A percentile compares a stretch with the other conserved stretches of the same genome.
Conservation (phyloP, 2,888 invertebrate genomes). For the Limnephilus marmoratus region DNA sequence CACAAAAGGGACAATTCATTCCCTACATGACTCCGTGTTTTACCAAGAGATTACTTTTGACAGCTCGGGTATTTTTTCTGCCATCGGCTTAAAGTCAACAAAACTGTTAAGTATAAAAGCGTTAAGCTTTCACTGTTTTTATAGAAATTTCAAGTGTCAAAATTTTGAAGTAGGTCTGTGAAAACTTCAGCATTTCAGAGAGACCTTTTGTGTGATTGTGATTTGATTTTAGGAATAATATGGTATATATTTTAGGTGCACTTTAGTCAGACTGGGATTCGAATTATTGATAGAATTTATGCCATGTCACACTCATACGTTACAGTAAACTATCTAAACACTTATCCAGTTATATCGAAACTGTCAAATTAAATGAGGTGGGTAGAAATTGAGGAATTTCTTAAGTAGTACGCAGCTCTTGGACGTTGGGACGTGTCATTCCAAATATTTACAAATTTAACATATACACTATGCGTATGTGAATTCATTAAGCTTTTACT, state of each 20-base stretch:
- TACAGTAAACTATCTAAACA: background rate
- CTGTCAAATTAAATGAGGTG: background rate
- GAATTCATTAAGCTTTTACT: background rate
- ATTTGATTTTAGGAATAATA: background rate
- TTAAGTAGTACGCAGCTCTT: background rate
- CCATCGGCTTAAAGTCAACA: conserved; percentile 21
- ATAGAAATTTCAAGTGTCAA: background rate
- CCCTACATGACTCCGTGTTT: conserved; percentile 14
- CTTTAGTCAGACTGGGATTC: background rate
- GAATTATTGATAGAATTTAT: background rate
- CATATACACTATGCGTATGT: background rate
- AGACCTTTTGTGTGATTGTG: background rate
- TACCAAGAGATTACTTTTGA: conserved; percentile 31
- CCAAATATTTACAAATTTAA: background rate
- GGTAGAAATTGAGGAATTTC: background rate
- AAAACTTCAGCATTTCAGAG: background rate
- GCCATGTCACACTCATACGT: background rate
- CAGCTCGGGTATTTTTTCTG: conserved; percentile 11
- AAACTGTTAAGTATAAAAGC: background rate
- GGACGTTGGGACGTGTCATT: background rate
- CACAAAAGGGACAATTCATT: conserved; percentile 28
- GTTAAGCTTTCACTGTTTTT: background rate
- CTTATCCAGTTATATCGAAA: background rate
- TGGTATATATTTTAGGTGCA: background rate
- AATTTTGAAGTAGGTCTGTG: background rate